Evolutionary conservation across 2,113 vertebrate genomes (phyloP).

Genomic region (Cyanoramphus novaezelandiae): DNA sequence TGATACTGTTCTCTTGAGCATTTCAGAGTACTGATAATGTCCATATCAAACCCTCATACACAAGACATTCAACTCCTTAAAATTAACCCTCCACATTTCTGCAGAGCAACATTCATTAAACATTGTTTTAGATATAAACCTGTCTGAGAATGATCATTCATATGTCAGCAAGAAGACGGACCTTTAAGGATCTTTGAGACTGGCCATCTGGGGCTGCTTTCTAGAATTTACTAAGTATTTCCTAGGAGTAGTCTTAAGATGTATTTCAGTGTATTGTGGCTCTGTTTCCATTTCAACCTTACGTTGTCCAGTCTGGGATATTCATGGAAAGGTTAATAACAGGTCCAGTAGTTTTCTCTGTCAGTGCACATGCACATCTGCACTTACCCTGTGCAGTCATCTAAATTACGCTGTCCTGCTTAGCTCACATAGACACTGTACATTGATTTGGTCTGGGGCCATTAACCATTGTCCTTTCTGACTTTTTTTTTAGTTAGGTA

Average conservation of each 20-base stretch:
- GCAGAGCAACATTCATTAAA: neutral
- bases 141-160: neutral
- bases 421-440: neutral
- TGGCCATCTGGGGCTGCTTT: neutral
- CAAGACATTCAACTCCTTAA: neutral
- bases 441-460: neutral
- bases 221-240: neutral
- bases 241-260: neutral
- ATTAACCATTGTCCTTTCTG: neutral
- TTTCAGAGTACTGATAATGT: neutral
- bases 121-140: neutral
- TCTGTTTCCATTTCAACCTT: neutral
- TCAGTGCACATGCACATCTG: fast-evolving
- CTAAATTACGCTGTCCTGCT: neutral
- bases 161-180: neutral
- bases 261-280: neutral
- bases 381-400: neutral
- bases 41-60: neutral
- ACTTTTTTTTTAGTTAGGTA: neutral
- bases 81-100: neutral
- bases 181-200: neutral
- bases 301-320: neutral
- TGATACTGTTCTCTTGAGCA: neutral
- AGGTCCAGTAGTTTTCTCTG: neutral
- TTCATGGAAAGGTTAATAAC: neutral